phyloP scores from a whole-genome alignment of 23 tunicate genomes.

The Clavelina lepadiformis region DNA sequence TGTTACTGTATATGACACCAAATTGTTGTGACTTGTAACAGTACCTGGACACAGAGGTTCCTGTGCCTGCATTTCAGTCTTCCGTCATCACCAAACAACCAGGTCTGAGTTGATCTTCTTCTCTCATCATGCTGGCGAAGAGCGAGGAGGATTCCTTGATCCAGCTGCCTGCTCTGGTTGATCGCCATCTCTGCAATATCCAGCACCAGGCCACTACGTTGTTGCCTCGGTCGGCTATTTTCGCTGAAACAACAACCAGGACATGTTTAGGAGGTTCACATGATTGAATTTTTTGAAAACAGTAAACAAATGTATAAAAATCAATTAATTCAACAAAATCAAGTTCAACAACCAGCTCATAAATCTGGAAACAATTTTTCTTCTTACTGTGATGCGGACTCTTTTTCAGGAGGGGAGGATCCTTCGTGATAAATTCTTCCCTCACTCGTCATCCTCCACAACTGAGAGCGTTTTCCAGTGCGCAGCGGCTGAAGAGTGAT shows the following conservation, averaged over 20 bases:
- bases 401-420: constrained; percentile 72
- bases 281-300: no score
- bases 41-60: constrained; percentile 71
- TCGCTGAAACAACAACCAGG: no score
- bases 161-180: constrained; percentile 15
- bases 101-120: constrained; percentile 67
- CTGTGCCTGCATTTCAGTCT: constrained; percentile 44
- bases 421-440: constrained; percentile 84
- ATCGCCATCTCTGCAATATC: constrained; percentile 78
- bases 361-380: not conserved
- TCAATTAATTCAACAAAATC: no score
- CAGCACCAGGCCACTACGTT: constrained; percentile 50
- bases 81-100: constrained; percentile 66
- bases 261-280: no score
- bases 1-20: no score
- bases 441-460: constrained; percentile 90
- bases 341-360: no score
- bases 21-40: not conserved
- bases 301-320: no score
- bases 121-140: constrained; percentile 36
- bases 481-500: constrained; percentile 61
- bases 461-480: constrained; percentile 74
- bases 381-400: not conserved
- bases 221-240: no score
- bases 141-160: constrained; percentile 65